These are phyloP conservation scores for Papilio xuthus DNA, from an alignment of 1,140 invertebrate genomes.

Conservation along the genomic window DNA sequence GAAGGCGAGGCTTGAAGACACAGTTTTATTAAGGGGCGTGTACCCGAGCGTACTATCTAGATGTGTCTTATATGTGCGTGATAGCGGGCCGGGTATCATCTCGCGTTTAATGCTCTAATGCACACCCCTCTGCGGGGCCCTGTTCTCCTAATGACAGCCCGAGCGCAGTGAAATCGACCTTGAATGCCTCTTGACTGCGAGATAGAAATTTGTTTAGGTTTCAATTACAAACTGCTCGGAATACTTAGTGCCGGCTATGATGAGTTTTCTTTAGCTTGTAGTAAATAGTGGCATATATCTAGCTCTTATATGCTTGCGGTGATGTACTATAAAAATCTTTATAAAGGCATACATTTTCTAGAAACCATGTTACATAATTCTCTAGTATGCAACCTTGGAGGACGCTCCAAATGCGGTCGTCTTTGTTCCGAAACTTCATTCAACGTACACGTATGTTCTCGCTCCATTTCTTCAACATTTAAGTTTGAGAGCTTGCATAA, in stretches of 20 bases:
- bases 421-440: conserved; percentile 28
- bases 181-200: conserved; percentile 33
- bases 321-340: not conserved
- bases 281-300: not conserved
- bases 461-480: conserved; percentile 1
- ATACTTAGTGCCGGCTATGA: conserved; percentile 1
- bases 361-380: not conserved
- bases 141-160: conserved; percentile 33
- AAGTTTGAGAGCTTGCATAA: conserved; percentile 20
- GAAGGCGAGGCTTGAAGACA: conserved; percentile 4
- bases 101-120: conserved; percentile 37
- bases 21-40: conserved; percentile 28
- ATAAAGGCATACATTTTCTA: not conserved
- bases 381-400: not conserved
- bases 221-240: conserved; percentile 29
- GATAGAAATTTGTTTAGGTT: conserved; percentile 34
- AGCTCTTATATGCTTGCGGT: not conserved
- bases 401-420: conserved; percentile 10
- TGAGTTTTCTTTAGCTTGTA: conserved; percentile 16
- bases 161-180: conserved; percentile 36
- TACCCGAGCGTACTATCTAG: conserved; percentile 14
- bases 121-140: conserved; percentile 33
- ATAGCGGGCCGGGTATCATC: conserved; percentile 33
- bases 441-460: conserved; percentile 18
- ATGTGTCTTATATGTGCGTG: not conserved